These are phyloP conservation scores for Thamnophis sirtalis DNA, from an alignment of 2,113 vertebrate genomes.

Conservation along the genomic window DNA sequence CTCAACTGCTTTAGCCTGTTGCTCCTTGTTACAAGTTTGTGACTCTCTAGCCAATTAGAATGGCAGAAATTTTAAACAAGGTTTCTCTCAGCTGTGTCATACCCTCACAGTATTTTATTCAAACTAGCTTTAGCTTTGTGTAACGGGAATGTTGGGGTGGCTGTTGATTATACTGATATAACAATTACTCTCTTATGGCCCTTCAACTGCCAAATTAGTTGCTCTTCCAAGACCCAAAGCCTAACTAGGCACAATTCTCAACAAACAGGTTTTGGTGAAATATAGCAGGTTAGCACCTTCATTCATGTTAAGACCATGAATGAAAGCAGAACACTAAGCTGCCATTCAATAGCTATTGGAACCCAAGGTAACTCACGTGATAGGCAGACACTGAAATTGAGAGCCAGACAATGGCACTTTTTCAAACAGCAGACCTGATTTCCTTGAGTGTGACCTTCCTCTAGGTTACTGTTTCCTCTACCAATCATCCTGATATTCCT, in stretches of 20 bases:
- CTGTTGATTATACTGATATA: not conserved
- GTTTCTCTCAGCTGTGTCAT: not conserved
- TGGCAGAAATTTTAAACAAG: not conserved
- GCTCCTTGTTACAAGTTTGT: not conserved
- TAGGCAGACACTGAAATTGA: not conserved
- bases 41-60: not conserved
- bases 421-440: not conserved
- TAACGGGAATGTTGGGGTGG: not conserved
- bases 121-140: not conserved
- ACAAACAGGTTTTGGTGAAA: not conserved
- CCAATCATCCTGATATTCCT: not conserved
- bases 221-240: not conserved
- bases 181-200: not conserved
- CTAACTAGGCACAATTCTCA: not conserved
- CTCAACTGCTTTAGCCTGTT: not conserved
- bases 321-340: not conserved
- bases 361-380: not conserved
- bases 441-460: not conserved
- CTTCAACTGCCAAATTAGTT: not conserved
- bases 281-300: not conserved
- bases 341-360: not conserved
- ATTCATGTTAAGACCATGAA: not conserved
- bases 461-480: not conserved
- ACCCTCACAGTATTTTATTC: not conserved
- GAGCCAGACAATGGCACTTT: not conserved